Conservation (phyloP, 1,140 invertebrate species). For the Copidosoma floridanum region DNA sequence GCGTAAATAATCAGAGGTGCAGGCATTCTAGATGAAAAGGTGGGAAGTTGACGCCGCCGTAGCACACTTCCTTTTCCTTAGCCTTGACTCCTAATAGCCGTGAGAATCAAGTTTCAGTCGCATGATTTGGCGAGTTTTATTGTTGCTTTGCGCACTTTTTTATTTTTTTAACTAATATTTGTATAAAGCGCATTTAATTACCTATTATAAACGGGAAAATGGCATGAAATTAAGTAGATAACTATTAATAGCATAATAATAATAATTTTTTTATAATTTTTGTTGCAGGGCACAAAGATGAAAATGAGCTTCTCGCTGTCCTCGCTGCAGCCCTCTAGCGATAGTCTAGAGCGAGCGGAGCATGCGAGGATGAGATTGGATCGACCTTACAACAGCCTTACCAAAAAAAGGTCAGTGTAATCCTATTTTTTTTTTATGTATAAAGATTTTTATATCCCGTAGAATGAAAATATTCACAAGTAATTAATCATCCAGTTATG, state of each 20-base stretch:
- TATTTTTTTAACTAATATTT: too few species aligned
- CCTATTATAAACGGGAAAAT: too few species aligned
- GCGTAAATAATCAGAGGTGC: conserved; percentile 5
- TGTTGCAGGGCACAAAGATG: conserved; percentile 34
- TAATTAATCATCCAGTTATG: too few species aligned
- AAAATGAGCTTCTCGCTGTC: conserved; percentile 60
- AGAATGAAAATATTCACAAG: too few species aligned
- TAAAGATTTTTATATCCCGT: too few species aligned
- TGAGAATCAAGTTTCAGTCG: conserved; percentile 1
- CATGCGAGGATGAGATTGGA: conserved; percentile 54
- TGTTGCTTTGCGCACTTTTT: neutral
- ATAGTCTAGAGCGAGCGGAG: conserved; percentile 56
- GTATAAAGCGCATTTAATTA: too few species aligned
- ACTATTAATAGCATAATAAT: too few species aligned
- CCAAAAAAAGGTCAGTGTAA: conserved; percentile 60
- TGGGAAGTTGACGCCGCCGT: neutral
- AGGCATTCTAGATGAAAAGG: neutral
- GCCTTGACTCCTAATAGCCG: conserved; percentile 9
- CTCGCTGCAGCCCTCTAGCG: conserved; percentile 58
- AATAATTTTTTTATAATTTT: too few species aligned
- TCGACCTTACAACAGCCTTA: conserved; percentile 68
- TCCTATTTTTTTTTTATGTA: too few species aligned
- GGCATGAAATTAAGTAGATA: too few species aligned
- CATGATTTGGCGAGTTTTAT: neutral
- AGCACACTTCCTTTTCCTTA: neutral